Evolutionary conservation across 2,797 vertebrate genomes (phyloP), one percentile per base, ranked within the genome.

Genomic region (Chelonia mydas): DNA sequence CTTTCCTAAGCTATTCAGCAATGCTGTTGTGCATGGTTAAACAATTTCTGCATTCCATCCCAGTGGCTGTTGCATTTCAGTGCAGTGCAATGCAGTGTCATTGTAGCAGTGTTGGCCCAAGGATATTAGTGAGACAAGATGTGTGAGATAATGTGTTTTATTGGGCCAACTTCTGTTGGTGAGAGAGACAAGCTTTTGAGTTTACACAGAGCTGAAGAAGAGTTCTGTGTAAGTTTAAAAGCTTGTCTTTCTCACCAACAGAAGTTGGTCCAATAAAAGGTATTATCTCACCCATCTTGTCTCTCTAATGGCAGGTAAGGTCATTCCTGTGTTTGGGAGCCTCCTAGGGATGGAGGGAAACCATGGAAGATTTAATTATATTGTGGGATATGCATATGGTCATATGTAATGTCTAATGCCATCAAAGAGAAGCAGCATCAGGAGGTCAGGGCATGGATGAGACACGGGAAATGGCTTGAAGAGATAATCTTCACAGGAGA

Each of bases 401-500:
- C 90, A 49, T 47, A 92, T 11, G 25, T n/a, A 92, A 47, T 7
- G 51, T 93, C 84, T 79, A 92, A 90, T 0, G 0, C 84, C 92
- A 86, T 33, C 49, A 57, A 68, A 87, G 90, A 76, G 53, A 83
- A 95, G 37, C 85, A 91, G 55, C 83, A 79, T 81, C 88, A 95
- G 81, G 78, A 94, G 77, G 82, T 94, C 88, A 94, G 87, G 77
- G 37, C 21, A 21, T 4, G 2, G 68, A 51, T 11, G 47, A 94
- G 57, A 90, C 16, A 61, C 55, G 87, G 87, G 6, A 87, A 93
- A 90, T 17, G 81, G 2, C 37, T 77, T 93, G 82, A 90, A 94
- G 77, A 89, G 41, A 94, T 94, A 92, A 93, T 94, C 87, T 92
- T 83, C 50, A 54, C 55, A 84, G 83, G 92, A 95, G 76, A 88